phyloP scores from a whole-genome alignment of 1,140 invertebrate species.

The Microvelia longipes region DNA sequence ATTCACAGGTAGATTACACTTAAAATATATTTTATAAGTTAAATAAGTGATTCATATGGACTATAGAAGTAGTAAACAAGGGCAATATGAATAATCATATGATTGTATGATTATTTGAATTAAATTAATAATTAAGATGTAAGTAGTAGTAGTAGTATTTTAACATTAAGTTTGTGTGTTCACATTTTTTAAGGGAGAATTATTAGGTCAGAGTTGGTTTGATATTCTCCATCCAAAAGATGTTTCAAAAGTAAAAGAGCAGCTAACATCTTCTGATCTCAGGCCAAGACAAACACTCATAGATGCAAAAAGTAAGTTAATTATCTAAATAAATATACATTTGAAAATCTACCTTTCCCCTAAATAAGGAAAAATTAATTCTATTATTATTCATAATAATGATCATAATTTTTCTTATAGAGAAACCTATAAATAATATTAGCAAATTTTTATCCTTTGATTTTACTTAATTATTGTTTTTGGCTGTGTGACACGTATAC shows the following conservation, averaged over 20 bases:
- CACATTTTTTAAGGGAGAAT: constrained; percentile 52
- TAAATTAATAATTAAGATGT: too few relatives aligned
- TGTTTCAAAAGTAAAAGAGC: constrained; percentile 87
- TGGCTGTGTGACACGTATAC: too few relatives aligned
- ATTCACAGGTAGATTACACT: constrained; percentile 50
- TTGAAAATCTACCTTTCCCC: neutral
- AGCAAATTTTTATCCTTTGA: too few relatives aligned
- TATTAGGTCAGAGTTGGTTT: constrained; percentile 84
- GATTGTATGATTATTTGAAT: constrained; percentile 8
- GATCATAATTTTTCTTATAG: too few relatives aligned
- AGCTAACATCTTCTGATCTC: constrained; percentile 77
- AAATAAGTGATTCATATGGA: too few relatives aligned
- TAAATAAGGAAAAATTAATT: too few relatives aligned
- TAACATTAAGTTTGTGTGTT: too few relatives aligned
- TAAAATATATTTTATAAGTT: neutral
- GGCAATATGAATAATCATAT: constrained; percentile 2
- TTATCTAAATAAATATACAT: neutral
- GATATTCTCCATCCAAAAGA: constrained; percentile 91
- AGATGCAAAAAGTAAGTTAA: constrained; percentile 73
- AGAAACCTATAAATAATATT: too few relatives aligned
- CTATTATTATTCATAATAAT: too few relatives aligned
- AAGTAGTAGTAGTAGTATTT: too few relatives aligned
- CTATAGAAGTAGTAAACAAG: too few relatives aligned
- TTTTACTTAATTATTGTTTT: too few relatives aligned
- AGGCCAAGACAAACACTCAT: constrained; percentile 76